phyloP scores from a whole-genome alignment of 2,797 vertebrate species.

The Sciurus carolinensis region DNA sequence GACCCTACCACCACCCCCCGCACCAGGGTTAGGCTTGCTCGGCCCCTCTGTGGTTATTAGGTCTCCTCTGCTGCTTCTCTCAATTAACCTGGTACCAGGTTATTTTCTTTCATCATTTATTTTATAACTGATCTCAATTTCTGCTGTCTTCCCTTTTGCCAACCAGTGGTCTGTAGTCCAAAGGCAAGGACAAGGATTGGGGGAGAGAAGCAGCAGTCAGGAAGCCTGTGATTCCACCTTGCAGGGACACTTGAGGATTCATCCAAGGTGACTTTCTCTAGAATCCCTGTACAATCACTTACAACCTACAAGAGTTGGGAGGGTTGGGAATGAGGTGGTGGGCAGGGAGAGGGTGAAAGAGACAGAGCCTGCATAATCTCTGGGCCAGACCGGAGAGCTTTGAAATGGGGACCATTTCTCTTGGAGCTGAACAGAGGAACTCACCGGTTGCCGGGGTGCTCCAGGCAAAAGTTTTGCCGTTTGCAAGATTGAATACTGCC shows the following conservation, averaged over 20 bases:
- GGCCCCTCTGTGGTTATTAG: not conserved
- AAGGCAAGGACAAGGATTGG: not conserved
- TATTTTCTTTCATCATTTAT: not conserved
- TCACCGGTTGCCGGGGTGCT: slow-evolving; percentile 89
- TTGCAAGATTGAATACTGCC: slow-evolving; percentile 87
- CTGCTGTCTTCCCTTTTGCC: not conserved
- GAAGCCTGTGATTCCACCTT: not conserved
- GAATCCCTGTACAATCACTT: not conserved
- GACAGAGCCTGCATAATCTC: fast-evolving
- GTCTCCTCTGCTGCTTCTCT: not conserved
- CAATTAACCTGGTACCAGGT: not conserved
- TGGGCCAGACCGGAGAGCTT: fast-evolving
- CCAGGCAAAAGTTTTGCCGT: slow-evolving; percentile 88
- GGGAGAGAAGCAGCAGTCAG: not conserved
- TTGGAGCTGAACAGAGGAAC: slow-evolving; percentile 43
- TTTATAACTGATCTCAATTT: not conserved
- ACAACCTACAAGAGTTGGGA: not conserved
- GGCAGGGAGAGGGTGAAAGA: not conserved
- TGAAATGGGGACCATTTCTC: fast-evolving
- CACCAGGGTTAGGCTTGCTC: fast-evolving
- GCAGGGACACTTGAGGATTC: not conserved
- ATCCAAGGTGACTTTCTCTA: not conserved
- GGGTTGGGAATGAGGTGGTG: not conserved
- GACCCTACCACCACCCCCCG: not conserved
- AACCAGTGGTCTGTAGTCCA: not conserved